Evolutionary conservation across 2,888 invertebrate genomes (phyloP).

Genomic region (Macropis europaea): DNA sequence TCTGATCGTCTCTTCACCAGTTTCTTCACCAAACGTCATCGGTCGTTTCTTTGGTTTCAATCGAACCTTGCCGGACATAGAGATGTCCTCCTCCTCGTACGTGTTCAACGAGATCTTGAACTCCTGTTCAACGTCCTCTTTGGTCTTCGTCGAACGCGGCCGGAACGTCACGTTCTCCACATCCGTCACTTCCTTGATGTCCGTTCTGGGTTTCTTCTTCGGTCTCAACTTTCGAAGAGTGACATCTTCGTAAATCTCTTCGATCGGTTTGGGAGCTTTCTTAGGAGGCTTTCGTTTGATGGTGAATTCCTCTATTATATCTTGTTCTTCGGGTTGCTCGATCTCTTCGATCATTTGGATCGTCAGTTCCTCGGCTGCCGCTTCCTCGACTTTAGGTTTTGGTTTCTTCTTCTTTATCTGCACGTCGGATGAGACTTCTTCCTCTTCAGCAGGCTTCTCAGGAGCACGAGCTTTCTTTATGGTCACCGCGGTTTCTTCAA

Average conservation of each 20-base stretch:
- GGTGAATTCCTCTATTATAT: slow-evolving; percentile 81
- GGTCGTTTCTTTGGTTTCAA: slow-evolving; percentile 86
- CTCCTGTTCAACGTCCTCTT: slow-evolving; percentile 94
- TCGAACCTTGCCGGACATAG: slow-evolving; percentile 91
- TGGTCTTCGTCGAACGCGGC: slow-evolving; percentile 88
- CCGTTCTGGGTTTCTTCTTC: slow-evolving; percentile 84
- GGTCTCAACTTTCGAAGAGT: slow-evolving; percentile 88
- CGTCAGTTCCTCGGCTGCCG: slow-evolving; percentile 69
- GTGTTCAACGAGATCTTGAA: slow-evolving; percentile 92
- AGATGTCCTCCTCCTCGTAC: slow-evolving; percentile 93
- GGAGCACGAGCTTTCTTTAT: slow-evolving; percentile 65
- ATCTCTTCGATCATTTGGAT: slow-evolving; percentile 66
- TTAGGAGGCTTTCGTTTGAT: slow-evolving; percentile 81
- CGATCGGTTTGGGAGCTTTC: slow-evolving; percentile 79
- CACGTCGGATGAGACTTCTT: slow-evolving; percentile 67
- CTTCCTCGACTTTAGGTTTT: slow-evolving; percentile 77
- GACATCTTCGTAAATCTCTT: slow-evolving; percentile 85
- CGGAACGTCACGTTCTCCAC: slow-evolving; percentile 90
- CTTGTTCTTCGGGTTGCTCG: slow-evolving; percentile 67
- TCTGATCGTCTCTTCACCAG: slow-evolving; percentile 88
- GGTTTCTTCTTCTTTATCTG: slow-evolving; percentile 66
- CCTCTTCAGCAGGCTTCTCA: slow-evolving; percentile 64
- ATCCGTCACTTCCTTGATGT: slow-evolving; percentile 87
- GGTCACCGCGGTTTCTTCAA: slow-evolving; percentile 62
- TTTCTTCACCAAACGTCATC: slow-evolving; percentile 88